phyloP scores from a whole-genome alignment of 2,797 vertebrate species.

The Paguma larvata region DNA sequence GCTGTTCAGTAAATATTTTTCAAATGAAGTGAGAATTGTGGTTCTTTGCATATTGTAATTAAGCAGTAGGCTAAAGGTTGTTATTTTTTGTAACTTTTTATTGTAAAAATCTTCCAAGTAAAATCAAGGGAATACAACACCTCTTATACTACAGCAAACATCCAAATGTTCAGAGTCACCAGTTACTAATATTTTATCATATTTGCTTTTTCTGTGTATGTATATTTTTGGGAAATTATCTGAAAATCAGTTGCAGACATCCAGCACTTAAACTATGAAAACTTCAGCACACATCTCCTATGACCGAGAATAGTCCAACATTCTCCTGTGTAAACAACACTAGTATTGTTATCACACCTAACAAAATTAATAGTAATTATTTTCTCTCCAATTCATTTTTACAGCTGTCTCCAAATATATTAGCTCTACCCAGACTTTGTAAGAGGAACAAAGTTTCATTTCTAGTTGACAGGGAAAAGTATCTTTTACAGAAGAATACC shows the following conservation, averaged over 20 bases:
- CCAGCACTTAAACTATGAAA: slow-evolving; percentile 14
- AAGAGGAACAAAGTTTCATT: slow-evolving; percentile 19
- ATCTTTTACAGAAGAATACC: slow-evolving; percentile 28
- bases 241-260: slow-evolving; percentile 4
- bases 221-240: not conserved
- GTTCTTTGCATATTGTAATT: not conserved
- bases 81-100: not conserved
- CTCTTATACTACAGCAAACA: not conserved
- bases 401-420: not conserved
- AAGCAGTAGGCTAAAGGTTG: not conserved
- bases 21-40: slow-evolving; percentile 8
- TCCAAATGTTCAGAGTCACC: not conserved
- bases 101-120: not conserved
- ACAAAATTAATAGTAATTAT: not conserved
- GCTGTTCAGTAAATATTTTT: not conserved
- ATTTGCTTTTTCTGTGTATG: not conserved
- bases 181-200: slow-evolving; percentile 38
- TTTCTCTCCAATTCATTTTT: not conserved
- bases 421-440: not conserved
- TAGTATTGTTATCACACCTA: not conserved
- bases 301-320: not conserved
- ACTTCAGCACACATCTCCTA: not conserved
- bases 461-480: not conserved
- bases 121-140: not conserved
- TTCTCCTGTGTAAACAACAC: not conserved